Conservation (phyloP, 2,888 invertebrate species). For the Luperina testacea region DNA sequence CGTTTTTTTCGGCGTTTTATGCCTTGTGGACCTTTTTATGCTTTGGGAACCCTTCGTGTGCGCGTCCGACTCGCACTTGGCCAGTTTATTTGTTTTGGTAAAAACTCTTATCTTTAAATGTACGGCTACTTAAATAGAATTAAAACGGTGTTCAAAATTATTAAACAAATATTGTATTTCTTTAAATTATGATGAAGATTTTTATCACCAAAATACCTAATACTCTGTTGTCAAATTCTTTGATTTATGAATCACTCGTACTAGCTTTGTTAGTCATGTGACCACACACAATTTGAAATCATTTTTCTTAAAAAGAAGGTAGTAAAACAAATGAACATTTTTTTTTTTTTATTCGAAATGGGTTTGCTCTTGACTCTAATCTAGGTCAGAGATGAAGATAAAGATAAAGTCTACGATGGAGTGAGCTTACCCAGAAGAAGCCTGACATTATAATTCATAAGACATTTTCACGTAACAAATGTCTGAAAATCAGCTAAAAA, state of each 20-base stretch:
- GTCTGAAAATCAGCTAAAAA: not conserved
- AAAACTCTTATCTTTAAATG: slow-evolving; percentile 41
- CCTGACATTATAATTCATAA: too few relatives aligned
- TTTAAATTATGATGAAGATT: slow-evolving; percentile 27
- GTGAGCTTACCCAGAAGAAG: too few relatives aligned
- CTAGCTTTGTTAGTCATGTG: not conserved
- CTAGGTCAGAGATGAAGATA: too few relatives aligned
- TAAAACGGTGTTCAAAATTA: slow-evolving; percentile 43
- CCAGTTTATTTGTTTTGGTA: slow-evolving; percentile 29
- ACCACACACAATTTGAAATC: not conserved
- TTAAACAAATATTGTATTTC: slow-evolving; percentile 51
- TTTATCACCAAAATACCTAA: slow-evolving; percentile 26
- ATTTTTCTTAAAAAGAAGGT: not conserved
- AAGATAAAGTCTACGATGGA: too few relatives aligned
- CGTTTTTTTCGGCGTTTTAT: too few relatives aligned
- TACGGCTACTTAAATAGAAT: slow-evolving; percentile 41
- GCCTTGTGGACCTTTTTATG: too few relatives aligned
- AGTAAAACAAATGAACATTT: too few relatives aligned
- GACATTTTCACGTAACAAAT: not conserved
- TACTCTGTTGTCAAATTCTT: slow-evolving; percentile 25
- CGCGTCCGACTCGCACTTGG: too few relatives aligned
- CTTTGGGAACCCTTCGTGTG: too few relatives aligned
- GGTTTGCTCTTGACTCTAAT: too few relatives aligned
- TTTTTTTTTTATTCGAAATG: too few relatives aligned
- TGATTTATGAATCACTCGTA: slow-evolving; percentile 35